A percentile compares a stretch with the other conserved stretches of the same genome.
These are phyloP conservation scores for Zapornia atra DNA, from an alignment of 2,113 vertebrate genomes.

Conservation along the genomic window DNA sequence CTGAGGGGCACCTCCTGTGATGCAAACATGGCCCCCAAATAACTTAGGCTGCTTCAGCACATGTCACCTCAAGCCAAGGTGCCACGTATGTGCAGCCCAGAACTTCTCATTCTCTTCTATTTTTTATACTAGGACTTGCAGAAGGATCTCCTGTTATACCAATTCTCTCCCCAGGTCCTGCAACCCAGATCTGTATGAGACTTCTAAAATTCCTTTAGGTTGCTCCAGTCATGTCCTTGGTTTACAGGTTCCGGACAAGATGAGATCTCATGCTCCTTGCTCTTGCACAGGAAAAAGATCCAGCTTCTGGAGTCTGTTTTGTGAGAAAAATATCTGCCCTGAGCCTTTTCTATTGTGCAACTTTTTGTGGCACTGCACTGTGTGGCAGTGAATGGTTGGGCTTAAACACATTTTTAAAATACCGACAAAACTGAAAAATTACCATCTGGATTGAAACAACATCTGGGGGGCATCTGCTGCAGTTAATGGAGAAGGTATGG, in stretches of 20 bases:
- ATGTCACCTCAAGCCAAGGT: neutral
- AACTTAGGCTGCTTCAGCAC: neutral
- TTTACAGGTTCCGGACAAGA: neutral
- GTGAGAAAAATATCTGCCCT: neutral
- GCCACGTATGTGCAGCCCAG: neutral
- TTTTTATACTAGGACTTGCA: neutral
- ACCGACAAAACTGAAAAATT: neutral
- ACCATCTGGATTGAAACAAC: neutral
- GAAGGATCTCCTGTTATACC: neutral
- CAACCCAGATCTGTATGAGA: neutral
- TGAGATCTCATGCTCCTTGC: neutral
- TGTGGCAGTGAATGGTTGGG: neutral
- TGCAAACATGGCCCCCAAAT: neutral
- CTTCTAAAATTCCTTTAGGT: neutral
- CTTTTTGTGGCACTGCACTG: neutral
- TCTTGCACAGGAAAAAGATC: neutral
- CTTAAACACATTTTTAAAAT: neutral
- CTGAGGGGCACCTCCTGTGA: neutral
- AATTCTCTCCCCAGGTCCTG: neutral
- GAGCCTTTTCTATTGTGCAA: rapidly evolving
- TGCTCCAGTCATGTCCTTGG: neutral
- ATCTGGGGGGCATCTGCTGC: neutral
- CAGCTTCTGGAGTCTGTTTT: neutral
- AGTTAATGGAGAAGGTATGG: neutral
- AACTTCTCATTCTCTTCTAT: neutral